Evolutionary conservation across 2,797 vertebrate species (phyloP), one percentile per base, ranked within the genome.

Genomic region (Euthynnus affinis): DNA sequence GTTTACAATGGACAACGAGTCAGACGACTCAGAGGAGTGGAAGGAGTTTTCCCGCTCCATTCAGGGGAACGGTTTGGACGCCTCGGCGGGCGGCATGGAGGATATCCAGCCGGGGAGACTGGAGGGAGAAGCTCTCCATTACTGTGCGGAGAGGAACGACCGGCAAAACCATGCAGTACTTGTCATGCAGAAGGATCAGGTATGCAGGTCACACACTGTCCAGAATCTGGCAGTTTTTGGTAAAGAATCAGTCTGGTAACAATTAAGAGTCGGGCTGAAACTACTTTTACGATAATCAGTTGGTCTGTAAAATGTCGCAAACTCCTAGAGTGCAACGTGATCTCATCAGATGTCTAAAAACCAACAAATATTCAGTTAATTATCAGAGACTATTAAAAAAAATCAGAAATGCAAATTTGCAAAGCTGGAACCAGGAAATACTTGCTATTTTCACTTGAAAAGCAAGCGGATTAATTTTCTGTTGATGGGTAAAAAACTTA

Each of bases 101-200:
- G 66, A 74, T 20, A 22, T 55, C 6, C 71, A 0, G 17, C 22
- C 46, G 0, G 69, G 87, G 9, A 76, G 91, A 64, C 62, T 86
- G 37, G 92, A 94, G 9, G 91, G 88, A 34, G 87, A 88, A 8
- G 40, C 86, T 6, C 87, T 91, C 1, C 90, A 93, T 58, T 53
- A 86, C 75, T 94, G 93, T 49, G 91, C 93, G 7, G 93, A 94
- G 85, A 89, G 93, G 71, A 91, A 94, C 32, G 86, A 84, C 46
- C 74, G 42, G 18, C 79, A 87, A 32, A 95, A 95, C 65, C 91
- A 90, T 0, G 93, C 94, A 1, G 93, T 96, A 1, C 85, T 96
- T 14, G 85, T 96, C 72, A 91, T 96, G 93, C 92, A 94, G 80
- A 93, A 91, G 76, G 76, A 92, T 79, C 93, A 96, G 95, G 96